These are phyloP conservation scores for Orthochromis malagaraziensis DNA, from an alignment of 2,113 vertebrate species.

Conservation along the genomic window DNA sequence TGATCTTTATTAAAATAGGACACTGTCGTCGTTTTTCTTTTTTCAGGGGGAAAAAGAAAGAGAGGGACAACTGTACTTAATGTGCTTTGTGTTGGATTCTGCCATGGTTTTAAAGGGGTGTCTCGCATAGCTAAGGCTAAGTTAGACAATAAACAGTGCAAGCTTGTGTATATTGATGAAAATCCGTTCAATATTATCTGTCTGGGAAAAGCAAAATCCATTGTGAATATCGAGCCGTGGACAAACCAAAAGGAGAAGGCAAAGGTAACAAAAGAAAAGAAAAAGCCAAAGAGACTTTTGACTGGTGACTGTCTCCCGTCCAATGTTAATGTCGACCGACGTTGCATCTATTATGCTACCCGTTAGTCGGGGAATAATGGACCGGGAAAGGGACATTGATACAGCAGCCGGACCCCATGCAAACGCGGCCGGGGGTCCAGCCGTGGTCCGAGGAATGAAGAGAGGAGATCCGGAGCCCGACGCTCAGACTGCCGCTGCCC, in stretches of 20 bases:
- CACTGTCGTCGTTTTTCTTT: constrained; percentile 16
- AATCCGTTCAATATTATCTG: constrained; percentile 3
- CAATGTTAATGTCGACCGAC: constrained; percentile 78
- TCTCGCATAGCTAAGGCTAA: constrained; percentile 27
- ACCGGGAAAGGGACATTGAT: constrained; percentile 67
- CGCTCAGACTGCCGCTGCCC: constrained; percentile 55
- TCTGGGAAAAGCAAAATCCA: not conserved
- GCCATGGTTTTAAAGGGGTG: constrained; percentile 17
- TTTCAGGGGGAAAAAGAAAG: not conserved
- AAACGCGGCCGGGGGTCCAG: constrained; percentile 49
- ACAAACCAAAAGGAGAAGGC: not conserved
- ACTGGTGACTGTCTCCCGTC: constrained; percentile 49
- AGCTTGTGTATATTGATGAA: constrained; percentile 25
- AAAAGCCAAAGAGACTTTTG: not conserved
- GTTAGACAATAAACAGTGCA: constrained; percentile 38
- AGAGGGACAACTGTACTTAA: not conserved
- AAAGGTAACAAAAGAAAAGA: not conserved
- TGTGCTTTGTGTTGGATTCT: not conserved
- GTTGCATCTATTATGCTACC: constrained; percentile 71
- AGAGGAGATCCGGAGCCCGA: constrained; percentile 75
- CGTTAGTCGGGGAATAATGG: constrained; percentile 73
- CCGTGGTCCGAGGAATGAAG: constrained; percentile 69
- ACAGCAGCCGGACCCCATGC: constrained; percentile 47
- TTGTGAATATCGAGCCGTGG: constrained; percentile 1
- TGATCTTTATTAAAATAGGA: constrained; percentile 42